Evolutionary conservation across 2,888 invertebrate genomes (phyloP).

Genomic region (Adineta ricciae): DNA sequence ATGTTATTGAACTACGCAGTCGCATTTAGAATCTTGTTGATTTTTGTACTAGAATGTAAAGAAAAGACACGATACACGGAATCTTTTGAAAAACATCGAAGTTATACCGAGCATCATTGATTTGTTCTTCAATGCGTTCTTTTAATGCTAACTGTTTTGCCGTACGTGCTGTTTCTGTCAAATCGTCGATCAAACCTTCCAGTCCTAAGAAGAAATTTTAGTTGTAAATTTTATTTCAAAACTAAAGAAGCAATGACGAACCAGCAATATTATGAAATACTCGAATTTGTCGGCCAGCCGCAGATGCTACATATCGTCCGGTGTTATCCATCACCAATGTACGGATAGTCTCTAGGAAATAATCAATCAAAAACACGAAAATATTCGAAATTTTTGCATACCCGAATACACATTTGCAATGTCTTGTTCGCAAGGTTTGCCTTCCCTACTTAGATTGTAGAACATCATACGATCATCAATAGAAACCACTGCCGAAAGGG

Average conservation of each 20-base stretch:
- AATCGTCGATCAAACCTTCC: slow-evolving; percentile 37
- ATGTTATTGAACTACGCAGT: neutral
- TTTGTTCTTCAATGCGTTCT: slow-evolving; percentile 64
- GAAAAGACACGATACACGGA: neutral
- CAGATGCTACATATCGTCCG: slow-evolving; percentile 63
- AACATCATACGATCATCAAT: slow-evolving; percentile 25
- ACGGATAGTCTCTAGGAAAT: slow-evolving; percentile 59
- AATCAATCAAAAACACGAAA: neutral
- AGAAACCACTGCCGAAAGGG: neutral
- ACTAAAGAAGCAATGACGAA: neutral
- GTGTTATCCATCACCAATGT: slow-evolving; percentile 65
- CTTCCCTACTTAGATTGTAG: slow-evolving; percentile 25
- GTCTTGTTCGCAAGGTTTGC: slow-evolving; percentile 52
- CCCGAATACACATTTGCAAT: slow-evolving; percentile 59
- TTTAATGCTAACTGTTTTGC: slow-evolving; percentile 59
- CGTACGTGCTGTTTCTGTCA: slow-evolving; percentile 44
- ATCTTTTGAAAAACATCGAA: neutral
- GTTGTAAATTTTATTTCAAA: too few relatives aligned
- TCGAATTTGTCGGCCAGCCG: slow-evolving; percentile 66
- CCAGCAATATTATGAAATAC: slow-evolving; percentile 71
- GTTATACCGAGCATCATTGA: slow-evolving; percentile 49
- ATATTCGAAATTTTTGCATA: slow-evolving; percentile 36
- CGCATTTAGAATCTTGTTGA: neutral
- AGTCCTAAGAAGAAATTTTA: neutral
- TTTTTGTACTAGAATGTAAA: neutral